Percentiles rank a stretch among this genome's conserved stretches.
These are phyloP conservation scores for Excalfactoria chinensis DNA, from an alignment of 2,113 vertebrate genomes.

Conservation along the genomic window DNA sequence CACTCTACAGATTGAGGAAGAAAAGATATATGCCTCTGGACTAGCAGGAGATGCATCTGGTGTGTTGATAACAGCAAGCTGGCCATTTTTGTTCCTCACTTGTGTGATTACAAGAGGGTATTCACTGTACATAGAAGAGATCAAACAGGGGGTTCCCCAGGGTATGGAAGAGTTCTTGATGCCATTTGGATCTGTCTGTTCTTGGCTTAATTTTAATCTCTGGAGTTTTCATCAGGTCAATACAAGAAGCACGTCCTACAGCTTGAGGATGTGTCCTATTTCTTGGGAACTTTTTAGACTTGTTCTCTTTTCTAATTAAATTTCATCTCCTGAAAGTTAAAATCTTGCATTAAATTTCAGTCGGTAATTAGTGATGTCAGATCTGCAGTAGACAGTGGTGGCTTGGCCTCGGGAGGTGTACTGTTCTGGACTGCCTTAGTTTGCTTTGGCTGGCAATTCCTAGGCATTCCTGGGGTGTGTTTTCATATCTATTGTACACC, in stretches of 20 bases:
- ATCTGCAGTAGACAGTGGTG: neutral
- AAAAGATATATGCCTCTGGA: neutral
- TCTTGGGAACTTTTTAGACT: neutral
- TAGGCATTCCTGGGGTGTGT: neutral
- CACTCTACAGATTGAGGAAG: neutral
- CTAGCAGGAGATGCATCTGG: neutral
- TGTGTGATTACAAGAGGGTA: neutral
- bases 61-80: neutral
- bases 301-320: neutral
- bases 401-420: neutral
- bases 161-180: fast-evolving
- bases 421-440: neutral
- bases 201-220: neutral
- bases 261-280: neutral
- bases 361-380: neutral
- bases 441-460: neutral
- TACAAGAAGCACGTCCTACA: neutral
- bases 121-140: neutral
- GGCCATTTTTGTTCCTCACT: neutral
- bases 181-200: neutral
- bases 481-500: neutral
- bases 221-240: neutral
- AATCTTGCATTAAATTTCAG: neutral
- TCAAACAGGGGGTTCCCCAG: neutral
- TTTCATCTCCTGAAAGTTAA: neutral